Percentiles rank a stretch among this genome's conserved stretches.
Conservation (phyloP, 2,113 vertebrate genomes). For the Ranitomeya variabilis region DNA sequence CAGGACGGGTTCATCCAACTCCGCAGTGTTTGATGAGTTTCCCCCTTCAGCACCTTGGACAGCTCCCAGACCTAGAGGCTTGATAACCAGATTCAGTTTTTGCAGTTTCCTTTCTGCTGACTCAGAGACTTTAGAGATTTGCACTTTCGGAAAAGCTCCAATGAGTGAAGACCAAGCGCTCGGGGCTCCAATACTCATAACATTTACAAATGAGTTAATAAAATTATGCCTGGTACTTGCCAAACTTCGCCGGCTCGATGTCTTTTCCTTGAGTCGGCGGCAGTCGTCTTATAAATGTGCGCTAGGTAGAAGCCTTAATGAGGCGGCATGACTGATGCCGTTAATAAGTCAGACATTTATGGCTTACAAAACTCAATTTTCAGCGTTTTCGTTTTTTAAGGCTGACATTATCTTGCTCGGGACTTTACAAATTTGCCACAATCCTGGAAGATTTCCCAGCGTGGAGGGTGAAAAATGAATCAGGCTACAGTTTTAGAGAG, state of each 20-base stretch:
- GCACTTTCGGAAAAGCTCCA: constrained; percentile 12
- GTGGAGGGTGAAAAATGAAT: constrained; percentile 29
- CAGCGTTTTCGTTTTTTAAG: constrained; percentile 35
- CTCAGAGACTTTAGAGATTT: not conserved
- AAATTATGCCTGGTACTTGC: constrained; percentile 17
- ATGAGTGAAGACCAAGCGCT: constrained; percentile 4
- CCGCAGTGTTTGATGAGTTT: not conserved
- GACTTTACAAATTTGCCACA: constrained; percentile 24
- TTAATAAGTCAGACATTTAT: constrained; percentile 38
- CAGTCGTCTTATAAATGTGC: not conserved
- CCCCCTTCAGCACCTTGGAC: not conserved
- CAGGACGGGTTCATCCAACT: no score
- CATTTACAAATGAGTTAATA: constrained; percentile 44
- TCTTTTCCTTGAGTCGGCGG: not conserved
- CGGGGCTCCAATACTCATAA: not conserved
- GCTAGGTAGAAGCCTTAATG: constrained; percentile 6
- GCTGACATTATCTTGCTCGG: constrained; percentile 19
- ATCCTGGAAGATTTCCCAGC: constrained; percentile 25
- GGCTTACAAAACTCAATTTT: constrained; percentile 26
- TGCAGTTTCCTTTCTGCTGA: not conserved
- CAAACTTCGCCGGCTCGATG: not conserved
- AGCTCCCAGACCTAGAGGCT: not conserved
- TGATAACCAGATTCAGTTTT: not conserved
- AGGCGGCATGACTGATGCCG: constrained; percentile 25
- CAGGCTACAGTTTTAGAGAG: constrained; percentile 2